Base-by-base conservation (phyloP, 2,113 vertebrate genomes). In the Scolopax mira region DNA sequence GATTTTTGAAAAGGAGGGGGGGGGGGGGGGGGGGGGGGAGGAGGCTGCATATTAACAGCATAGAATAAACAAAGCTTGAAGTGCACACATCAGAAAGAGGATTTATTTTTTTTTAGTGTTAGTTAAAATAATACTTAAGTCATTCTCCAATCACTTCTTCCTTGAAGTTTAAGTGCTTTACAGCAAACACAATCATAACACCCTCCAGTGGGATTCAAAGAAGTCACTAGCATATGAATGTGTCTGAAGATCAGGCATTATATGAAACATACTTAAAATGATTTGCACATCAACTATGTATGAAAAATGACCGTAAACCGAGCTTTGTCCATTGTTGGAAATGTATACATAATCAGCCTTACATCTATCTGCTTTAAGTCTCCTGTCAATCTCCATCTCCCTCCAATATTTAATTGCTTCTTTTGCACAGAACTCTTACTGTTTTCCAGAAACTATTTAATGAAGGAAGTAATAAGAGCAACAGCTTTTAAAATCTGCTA, bases 91-190 rank as follows among this genome's bases (percentile, higher is more conserved):
- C 39, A 51, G 35, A 78, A 84, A 67, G 23, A 65, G 60, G 46
- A 52, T 66, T 83, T 25, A 25, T 51, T 64, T 42, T 62, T 83
- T 60, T 52, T 44, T 9, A 48, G 18, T 49, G 55, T 75, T 85
- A 58, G 66, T 94, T 95, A 88, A 95, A 96, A 92, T 74, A 93
- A 93, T 71, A 94, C 88, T 75, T 86, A 95, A 94, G 77, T 77
- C 77, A 81, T 75, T 78, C 67, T 79, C 41, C 83, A 93, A 9
- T 18, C 25, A 2, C 35, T 46, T 81, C 79, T 90, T 71, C 73
- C 58, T 84, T 92, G 86, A 96, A 88, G 85, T 95, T 94, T 93
- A 93, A 96, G 89, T 81, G 57, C 78, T 90, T 92, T 85, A 92
- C 49, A 60, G 85, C 77, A 90, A 75, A 77, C 54, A 62, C 52